phyloP scores from a whole-genome alignment of 1,140 invertebrate species.

The Armadillidium nasatum region DNA sequence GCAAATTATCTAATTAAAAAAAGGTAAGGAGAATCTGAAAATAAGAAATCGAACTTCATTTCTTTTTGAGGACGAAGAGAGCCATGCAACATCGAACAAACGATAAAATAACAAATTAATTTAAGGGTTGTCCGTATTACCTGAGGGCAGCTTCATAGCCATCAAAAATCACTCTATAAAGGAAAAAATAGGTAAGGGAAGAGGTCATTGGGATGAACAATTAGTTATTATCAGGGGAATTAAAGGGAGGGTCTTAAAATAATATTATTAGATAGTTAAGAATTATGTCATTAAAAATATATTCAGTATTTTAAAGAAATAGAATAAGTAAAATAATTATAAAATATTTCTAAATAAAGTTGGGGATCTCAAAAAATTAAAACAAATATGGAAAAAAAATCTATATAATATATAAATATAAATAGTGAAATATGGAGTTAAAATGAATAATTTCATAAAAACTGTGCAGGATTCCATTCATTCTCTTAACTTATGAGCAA shows the following conservation, averaged over 20 bases:
- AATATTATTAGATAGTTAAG: not conserved
- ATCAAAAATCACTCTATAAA: conserved; percentile 14
- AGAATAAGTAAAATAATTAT: not conserved
- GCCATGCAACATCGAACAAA: conserved; percentile 9
- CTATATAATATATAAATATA: too few species aligned
- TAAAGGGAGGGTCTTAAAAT: conserved; percentile 5
- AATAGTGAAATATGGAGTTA: too few species aligned
- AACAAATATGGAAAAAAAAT: too few species aligned
- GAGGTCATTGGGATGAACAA: not conserved
- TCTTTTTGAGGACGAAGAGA: not conserved
- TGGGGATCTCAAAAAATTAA: not conserved
- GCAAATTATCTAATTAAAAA: not conserved
- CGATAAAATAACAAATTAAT: not conserved
- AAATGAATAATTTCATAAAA: too few species aligned
- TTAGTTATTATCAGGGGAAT: not conserved
- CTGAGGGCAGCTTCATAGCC: conserved; percentile 4
- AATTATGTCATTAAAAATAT: not conserved
- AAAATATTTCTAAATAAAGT: too few species aligned
- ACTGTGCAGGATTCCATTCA: too few species aligned
- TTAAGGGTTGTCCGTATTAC: not conserved
- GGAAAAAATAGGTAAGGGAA: conserved; percentile 4
- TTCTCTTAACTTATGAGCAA: too few species aligned
- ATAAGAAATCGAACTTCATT: not conserved
- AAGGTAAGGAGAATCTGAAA: not conserved
- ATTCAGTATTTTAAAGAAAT: conserved; percentile 6